Percentiles rank a stretch among this genome's conserved stretches.
phyloP scores from a whole-genome alignment of 2,888 invertebrate genomes.

The Athripsodes cinereus region DNA sequence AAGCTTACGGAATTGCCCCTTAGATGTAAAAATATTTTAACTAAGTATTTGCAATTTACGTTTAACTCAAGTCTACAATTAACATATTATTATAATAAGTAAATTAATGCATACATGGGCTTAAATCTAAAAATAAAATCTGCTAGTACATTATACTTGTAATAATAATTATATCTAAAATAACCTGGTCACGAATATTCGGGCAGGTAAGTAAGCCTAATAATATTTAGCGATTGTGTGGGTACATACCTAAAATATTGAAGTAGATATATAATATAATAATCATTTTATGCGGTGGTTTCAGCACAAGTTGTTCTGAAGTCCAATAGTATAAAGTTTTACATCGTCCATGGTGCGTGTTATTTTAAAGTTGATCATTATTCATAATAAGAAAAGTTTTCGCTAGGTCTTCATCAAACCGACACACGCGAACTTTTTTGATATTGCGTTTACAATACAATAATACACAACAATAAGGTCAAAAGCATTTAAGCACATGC shows the following conservation, averaged over 20 bases:
- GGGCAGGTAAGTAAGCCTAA: too few species aligned
- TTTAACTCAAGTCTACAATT: neutral
- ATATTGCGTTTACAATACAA: conserved; percentile 2
- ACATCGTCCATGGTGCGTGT: neutral
- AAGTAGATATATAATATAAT: too few species aligned
- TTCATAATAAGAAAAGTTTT: conserved; percentile 12
- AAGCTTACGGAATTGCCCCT: too few species aligned
- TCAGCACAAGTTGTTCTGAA: too few species aligned
- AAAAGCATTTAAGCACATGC: conserved; percentile 10
- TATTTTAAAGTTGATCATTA: conserved; percentile 6
- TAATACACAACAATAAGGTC: conserved; percentile 4
- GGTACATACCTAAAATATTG: neutral
- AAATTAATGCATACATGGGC: neutral
- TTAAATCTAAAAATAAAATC: neutral
- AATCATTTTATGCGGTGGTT: too few species aligned
- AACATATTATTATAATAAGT: neutral
- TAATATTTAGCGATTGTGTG: neutral
- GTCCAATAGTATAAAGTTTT: too few species aligned
- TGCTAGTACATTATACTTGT: neutral
- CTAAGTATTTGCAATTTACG: neutral
- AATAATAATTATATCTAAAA: neutral
- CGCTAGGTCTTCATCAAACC: conserved; percentile 11
- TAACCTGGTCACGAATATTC: neutral
- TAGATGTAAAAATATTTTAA: too few species aligned
- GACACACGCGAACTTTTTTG: conserved; percentile 7